A percentile compares a stretch with the other conserved stretches of the same genome.
Evolutionary conservation across 2,113 vertebrate species (phyloP).

Genomic region (Carassius auratus): DNA sequence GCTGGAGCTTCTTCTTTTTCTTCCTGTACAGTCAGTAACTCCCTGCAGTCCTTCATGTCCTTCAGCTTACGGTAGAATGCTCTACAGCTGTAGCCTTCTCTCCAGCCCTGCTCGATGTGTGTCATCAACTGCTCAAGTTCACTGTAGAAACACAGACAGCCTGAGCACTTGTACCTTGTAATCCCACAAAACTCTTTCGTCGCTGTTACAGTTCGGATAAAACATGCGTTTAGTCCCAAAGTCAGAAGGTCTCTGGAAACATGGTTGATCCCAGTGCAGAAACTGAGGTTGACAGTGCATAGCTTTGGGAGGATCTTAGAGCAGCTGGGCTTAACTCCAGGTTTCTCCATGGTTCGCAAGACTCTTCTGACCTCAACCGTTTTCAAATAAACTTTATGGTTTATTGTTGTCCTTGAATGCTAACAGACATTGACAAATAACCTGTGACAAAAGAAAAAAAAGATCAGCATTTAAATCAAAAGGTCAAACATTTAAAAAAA

Average conservation of each 20-base stretch:
- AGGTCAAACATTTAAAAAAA: constrained; percentile 27
- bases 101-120: constrained; percentile 50
- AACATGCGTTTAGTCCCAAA: constrained; percentile 19
- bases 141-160: constrained; percentile 45
- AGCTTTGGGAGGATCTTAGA: not conserved
- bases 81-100: constrained; percentile 54
- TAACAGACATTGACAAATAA: not conserved
- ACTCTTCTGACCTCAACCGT: constrained; percentile 15
- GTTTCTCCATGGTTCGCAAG: not conserved
- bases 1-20: not conserved
- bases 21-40: not conserved
- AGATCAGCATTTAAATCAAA: not conserved
- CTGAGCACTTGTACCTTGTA: constrained; percentile 51
- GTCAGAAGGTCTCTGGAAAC: not conserved
- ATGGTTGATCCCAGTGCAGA: not conserved
- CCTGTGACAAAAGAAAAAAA: constrained; percentile 6
- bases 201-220: constrained; percentile 37
- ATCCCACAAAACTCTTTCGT: constrained; percentile 41
- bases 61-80: constrained; percentile 52
- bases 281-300: not conserved
- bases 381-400: constrained; percentile 4
- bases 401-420: not conserved
- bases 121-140: constrained; percentile 32
- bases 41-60: constrained; percentile 28
- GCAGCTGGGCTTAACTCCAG: not conserved